Evolutionary conservation across 2,797 vertebrate genomes (phyloP).

Genomic region (Cuculus canorus): DNA sequence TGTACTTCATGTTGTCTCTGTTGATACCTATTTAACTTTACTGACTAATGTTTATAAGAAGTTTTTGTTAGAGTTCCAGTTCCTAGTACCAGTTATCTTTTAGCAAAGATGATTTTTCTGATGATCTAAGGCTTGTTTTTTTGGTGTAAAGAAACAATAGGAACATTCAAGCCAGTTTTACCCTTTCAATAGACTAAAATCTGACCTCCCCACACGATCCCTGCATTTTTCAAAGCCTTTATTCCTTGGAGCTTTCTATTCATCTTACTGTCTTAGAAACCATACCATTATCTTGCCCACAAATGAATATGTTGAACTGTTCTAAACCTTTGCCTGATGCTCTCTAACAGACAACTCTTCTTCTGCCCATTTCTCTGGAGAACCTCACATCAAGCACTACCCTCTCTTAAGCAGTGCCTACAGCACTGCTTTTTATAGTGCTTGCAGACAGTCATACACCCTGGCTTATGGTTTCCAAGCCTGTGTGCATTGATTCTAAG

Average conservation of each 20-base stretch:
- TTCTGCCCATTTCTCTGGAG: not conserved
- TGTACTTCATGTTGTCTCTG: not conserved
- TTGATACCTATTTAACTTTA: not conserved
- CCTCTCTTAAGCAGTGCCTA: too few relatives aligned
- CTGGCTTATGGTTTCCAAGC: not conserved
- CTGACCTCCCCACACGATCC: not conserved
- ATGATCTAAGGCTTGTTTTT: not conserved
- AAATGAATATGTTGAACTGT: not conserved
- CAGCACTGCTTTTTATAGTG: not conserved
- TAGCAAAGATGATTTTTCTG: not conserved
- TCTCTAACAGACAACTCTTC: not conserved
- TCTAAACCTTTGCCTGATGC: not conserved
- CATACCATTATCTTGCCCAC: not conserved
- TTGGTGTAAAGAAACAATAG: not conserved
- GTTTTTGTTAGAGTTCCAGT: not conserved
- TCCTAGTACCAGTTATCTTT: not conserved
- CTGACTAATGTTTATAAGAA: not conserved
- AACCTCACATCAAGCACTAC: not conserved
- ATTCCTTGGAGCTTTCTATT: not conserved
- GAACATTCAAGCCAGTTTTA: not conserved
- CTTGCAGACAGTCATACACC: rapidly evolving
- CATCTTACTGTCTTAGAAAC: not conserved
- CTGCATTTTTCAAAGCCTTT: slow-evolving; percentile 1
- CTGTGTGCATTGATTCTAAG: not conserved
- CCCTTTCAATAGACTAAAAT: not conserved